A percentile compares a stretch with the other conserved stretches of the same genome.
These are phyloP conservation scores for Columbina picui DNA, from an alignment of 2,113 vertebrate genomes.

Conservation along the genomic window DNA sequence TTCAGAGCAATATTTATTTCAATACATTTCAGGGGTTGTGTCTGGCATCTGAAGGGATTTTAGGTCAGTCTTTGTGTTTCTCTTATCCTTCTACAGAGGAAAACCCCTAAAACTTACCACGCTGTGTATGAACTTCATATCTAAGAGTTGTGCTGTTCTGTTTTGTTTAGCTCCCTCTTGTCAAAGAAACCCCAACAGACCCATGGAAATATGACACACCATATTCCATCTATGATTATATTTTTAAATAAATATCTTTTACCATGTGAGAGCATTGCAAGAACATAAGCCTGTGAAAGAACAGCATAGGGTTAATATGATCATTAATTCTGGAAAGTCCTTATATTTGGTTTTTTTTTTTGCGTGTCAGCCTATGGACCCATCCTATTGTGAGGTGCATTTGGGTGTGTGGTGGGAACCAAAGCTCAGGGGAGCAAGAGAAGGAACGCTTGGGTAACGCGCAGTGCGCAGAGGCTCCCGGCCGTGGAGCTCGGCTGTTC, in stretches of 20 bases:
- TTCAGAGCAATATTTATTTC: neutral
- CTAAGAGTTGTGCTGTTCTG: neutral
- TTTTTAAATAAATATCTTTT: neutral
- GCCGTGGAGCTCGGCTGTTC: neutral
- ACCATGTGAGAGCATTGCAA: neutral
- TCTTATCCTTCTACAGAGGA: neutral
- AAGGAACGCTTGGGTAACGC: neutral
- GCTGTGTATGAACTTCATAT: neutral
- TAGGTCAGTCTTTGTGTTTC: neutral
- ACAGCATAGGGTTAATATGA: neutral
- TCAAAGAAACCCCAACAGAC: neutral
- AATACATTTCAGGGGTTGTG: neutral
- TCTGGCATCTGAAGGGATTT: neutral
- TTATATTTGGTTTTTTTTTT: neutral
- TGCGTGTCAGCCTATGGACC: neutral
- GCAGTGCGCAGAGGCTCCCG: constrained; percentile 1
- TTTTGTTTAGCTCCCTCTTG: neutral
- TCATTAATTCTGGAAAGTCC: neutral
- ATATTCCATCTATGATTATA: neutral
- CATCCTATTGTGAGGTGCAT: neutral
- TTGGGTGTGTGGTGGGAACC: neutral
- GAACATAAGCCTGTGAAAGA: neutral
- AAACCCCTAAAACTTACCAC: rapidly evolving
- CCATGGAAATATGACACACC: neutral
- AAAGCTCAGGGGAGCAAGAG: neutral